phyloP scores from a whole-genome alignment of 2,888 invertebrate genomes.

The Azorinus chamasolen region DNA sequence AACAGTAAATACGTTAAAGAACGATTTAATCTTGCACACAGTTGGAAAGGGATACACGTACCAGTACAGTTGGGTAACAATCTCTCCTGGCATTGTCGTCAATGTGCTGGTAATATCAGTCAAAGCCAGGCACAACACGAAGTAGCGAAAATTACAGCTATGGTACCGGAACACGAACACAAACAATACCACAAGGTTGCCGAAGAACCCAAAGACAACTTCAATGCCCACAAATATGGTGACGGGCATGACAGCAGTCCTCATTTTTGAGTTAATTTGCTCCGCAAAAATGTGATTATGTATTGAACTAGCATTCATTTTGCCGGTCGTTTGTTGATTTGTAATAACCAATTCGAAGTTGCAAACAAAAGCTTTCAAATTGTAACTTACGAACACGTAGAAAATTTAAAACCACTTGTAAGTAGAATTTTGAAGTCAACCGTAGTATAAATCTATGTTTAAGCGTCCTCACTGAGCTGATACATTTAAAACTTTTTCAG shows the following conservation, averaged over 20 bases:
- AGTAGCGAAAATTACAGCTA: conserved; percentile 52
- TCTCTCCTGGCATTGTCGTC: conserved; percentile 58
- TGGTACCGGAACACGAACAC: conserved; percentile 56
- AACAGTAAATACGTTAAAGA: conserved; percentile 63
- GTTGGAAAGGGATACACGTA: conserved; percentile 40
- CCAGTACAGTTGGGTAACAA: conserved; percentile 53
- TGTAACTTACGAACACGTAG: no score
- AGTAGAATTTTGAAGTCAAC: no score
- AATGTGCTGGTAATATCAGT: conserved; percentile 51
- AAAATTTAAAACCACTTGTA: no score
- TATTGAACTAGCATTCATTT: no score
- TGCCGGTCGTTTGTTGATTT: no score
- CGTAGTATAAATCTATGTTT: no score
- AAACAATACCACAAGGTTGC: conserved; percentile 46
- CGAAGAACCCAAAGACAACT: conserved; percentile 47
- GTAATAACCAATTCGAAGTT: no score
- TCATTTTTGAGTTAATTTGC: conserved; percentile 44
- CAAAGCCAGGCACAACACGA: conserved; percentile 52
- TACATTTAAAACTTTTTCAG: no score
- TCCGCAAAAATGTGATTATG: no score
- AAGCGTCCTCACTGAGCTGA: no score
- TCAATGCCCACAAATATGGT: conserved; percentile 50
- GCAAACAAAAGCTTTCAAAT: no score
- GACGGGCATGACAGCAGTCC: conserved; percentile 34
- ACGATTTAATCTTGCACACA: conserved; percentile 56